Conservation (phyloP, 2,797 vertebrate genomes). For the Bradypodion pumilum region DNA sequence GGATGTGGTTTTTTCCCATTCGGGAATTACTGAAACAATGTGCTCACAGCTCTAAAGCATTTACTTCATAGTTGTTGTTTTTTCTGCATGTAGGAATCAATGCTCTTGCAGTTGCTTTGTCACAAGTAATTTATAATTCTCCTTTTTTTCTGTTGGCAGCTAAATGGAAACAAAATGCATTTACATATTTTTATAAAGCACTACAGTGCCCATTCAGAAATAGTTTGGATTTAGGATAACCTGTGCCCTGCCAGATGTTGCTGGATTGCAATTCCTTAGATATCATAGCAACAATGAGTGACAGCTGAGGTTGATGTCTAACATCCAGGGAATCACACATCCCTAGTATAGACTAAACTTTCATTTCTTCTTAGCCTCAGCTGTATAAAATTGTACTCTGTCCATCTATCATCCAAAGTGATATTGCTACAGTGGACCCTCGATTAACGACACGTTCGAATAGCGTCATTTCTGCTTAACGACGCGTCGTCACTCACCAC, state of each 20-base stretch:
- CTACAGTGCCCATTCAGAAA: conserved; percentile 1
- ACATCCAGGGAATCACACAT: background rate
- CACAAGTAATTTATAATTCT: background rate
- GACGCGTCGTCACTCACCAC: too few relatives aligned
- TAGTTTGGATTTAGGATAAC: background rate
- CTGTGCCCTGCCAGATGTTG: too few relatives aligned
- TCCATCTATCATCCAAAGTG: background rate
- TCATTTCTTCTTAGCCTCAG: conserved; percentile 26
- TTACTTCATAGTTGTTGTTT: background rate
- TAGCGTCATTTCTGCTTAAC: too few relatives aligned
- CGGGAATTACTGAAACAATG: background rate
- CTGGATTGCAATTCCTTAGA: background rate
- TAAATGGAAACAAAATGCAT: background rate
- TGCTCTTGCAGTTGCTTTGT: fast-evolving
- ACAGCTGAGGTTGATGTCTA: background rate
- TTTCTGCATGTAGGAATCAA: background rate
- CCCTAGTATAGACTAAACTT: background rate
- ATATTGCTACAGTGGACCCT: too few relatives aligned
- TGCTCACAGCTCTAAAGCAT: background rate
- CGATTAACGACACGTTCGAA: too few relatives aligned
- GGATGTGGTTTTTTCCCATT: background rate
- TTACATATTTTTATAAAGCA: background rate
- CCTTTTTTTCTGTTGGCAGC: background rate
- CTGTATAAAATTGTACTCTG: conserved; percentile 37
- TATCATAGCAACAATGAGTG: background rate